A percentile compares a stretch with the other conserved stretches of the same genome.
These are phyloP conservation scores for Dolichomitus sp. DNA, from an alignment of 2,888 invertebrate genomes.

Conservation along the genomic window DNA sequence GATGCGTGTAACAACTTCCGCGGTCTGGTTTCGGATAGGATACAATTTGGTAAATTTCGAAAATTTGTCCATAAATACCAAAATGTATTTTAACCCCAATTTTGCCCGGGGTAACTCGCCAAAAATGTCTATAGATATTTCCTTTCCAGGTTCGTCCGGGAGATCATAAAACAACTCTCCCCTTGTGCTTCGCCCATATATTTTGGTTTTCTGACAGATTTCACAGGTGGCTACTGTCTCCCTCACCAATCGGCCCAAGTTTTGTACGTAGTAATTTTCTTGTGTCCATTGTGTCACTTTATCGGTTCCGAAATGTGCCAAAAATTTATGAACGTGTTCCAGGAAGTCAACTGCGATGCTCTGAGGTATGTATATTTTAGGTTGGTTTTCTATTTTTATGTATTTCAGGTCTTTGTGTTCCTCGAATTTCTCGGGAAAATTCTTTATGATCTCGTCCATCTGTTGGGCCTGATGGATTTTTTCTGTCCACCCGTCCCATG, in stretches of 20 bases:
- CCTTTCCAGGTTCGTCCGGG: conserved; percentile 16
- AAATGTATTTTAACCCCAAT: conserved; percentile 22
- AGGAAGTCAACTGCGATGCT: neutral
- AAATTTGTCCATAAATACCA: conserved; percentile 46
- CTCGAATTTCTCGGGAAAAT: conserved; percentile 5
- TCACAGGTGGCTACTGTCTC: conserved; percentile 27
- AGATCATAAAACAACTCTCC: conserved; percentile 24
- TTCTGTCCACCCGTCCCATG: conserved; percentile 23
- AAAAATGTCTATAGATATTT: conserved; percentile 38
- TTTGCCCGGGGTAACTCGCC: conserved; percentile 40
- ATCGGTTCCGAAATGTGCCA: conserved; percentile 37
- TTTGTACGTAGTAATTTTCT: conserved; percentile 5
- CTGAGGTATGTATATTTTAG: conserved; percentile 4
- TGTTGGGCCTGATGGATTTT: conserved; percentile 12
- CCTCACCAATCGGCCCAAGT: conserved; percentile 5
- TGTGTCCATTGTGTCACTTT: conserved; percentile 8
- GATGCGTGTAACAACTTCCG: neutral
- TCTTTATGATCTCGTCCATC: neutral
- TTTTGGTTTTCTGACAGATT: conserved; percentile 34
- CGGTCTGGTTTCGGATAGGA: conserved; percentile 11
- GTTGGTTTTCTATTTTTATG: neutral
- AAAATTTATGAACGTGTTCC: conserved; percentile 28
- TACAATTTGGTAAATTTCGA: conserved; percentile 35
- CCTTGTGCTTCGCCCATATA: neutral
- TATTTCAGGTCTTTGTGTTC: neutral